phyloP scores from a whole-genome alignment of 2,888 invertebrate genomes.

The Tuta absoluta region DNA sequence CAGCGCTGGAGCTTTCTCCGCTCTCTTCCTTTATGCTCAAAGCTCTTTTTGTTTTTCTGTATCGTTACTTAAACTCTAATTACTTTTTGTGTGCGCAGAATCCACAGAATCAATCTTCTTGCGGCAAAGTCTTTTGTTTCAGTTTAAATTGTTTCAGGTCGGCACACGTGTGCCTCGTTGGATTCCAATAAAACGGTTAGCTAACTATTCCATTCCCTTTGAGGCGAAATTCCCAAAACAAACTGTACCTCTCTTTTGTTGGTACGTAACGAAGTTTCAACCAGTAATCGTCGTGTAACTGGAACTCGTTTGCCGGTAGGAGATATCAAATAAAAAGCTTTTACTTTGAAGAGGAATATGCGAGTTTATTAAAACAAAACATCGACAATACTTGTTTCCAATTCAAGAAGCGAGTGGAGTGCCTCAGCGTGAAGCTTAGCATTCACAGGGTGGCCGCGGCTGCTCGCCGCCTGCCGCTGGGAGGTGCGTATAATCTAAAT shows the following conservation, averaged over 20 bases:
- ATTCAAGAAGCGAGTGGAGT: conserved; percentile 63
- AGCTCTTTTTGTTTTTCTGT: not conserved
- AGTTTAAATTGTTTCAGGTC: conserved; percentile 29
- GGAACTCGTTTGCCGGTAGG: conserved; percentile 47
- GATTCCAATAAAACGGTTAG: conserved; percentile 36
- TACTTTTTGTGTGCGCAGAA: conserved; percentile 12
- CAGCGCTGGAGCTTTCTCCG: not conserved
- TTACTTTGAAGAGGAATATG: conserved; percentile 69
- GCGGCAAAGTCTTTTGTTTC: conserved; percentile 26
- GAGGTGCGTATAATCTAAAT: conserved; percentile 78
- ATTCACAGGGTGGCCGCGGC: conserved; percentile 60
- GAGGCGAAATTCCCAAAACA: conserved; percentile 39
- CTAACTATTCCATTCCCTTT: conserved; percentile 36
- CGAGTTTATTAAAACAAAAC: conserved; percentile 76
- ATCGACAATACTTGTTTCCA: conserved; percentile 67
- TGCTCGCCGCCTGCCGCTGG: conserved; percentile 38
- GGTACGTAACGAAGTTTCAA: conserved; percentile 39
- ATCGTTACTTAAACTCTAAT: conserved; percentile 4
- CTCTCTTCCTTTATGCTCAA: not conserved
- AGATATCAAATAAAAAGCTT: conserved; percentile 70
- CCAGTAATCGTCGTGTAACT: conserved; percentile 46
- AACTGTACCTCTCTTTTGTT: conserved; percentile 40
- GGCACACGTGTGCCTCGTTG: conserved; percentile 31
- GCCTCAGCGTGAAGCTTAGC: conserved; percentile 46
- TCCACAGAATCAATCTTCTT: conserved; percentile 23